phyloP scores from a whole-genome alignment of 2,888 invertebrate genomes.

The Drosophila sordidapex region DNA sequence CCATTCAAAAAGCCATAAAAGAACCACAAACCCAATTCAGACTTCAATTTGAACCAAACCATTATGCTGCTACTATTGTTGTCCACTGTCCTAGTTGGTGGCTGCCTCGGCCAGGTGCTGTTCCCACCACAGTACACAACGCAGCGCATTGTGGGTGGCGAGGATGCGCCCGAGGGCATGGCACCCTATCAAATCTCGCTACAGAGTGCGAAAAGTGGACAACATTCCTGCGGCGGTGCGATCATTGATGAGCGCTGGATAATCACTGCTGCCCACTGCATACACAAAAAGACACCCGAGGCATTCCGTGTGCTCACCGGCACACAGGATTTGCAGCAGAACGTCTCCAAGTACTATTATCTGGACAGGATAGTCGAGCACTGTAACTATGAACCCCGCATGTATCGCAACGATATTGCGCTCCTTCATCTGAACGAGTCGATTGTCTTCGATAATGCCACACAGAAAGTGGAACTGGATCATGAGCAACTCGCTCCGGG shows the following conservation, averaged over 20 bases:
- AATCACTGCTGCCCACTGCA: constrained; percentile 83
- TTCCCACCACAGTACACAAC: constrained; percentile 72
- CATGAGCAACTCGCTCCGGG: constrained; percentile 81
- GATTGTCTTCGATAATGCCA: constrained; percentile 86
- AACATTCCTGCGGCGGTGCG: constrained; percentile 83
- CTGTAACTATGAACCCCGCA: constrained; percentile 75
- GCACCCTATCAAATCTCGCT: constrained; percentile 84
- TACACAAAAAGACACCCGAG: constrained; percentile 64
- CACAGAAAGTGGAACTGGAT: constrained; percentile 86
- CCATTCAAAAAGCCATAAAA: constrained; percentile 31
- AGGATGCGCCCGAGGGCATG: constrained; percentile 73
- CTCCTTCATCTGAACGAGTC: constrained; percentile 87
- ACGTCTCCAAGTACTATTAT: constrained; percentile 69
- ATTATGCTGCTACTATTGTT: constrained; percentile 44
- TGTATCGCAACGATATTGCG: constrained; percentile 88
- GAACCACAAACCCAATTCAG: constrained; percentile 23
- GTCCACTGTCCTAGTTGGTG: neutral
- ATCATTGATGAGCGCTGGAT: constrained; percentile 82
- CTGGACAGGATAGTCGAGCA: constrained; percentile 77
- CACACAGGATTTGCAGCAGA: constrained; percentile 73
- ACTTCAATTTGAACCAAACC: neutral
- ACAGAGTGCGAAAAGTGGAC: constrained; percentile 65
- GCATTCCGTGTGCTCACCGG: constrained; percentile 78
- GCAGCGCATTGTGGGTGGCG: constrained; percentile 81
- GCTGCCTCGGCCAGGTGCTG: constrained; percentile 44